Base-by-base conservation (phyloP, 2,888 invertebrate genomes). In the Hypselothyrea guttata region DNA sequence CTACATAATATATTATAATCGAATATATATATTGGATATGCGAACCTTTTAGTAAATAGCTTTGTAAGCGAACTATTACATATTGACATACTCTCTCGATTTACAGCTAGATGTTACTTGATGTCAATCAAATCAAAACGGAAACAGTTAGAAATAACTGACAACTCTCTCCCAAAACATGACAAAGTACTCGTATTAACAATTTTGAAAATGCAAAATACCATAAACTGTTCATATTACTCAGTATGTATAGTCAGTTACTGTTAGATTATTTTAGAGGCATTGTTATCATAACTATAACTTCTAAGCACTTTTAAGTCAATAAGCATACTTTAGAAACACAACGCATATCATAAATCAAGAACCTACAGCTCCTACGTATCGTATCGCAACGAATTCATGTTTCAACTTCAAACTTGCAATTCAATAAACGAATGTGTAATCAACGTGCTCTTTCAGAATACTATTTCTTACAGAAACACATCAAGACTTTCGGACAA, bases 281-380 rank as follows among this genome's bases (percentile, higher is more conserved):
- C 51, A 68, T 33, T 44, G 45, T 63, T 54, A 62, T 67, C 56
- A 51, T 67, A n/a, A n/a, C 57, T 52, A n/a, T n/a, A n/a, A n/a
- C 18, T 41, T 33, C 34, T 68, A 57, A 68, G 63, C 69, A 69
- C 53, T 40, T 16, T 28, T 53, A 63, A 67, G n/a, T 57, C 57
- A 60, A 27, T 68, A 83, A 58, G 33, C 72, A 68, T 83, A 79
- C 76, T 77, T 81, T 73, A 84, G 59, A 55, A 62, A 72, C 70
- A 52, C 66, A 60, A 74, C 42, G 78, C 78, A 78, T 78, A 78
- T 78, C 84, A 78, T 69, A 47, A 65, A 53, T 34, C 49, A 61
- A 44, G 38, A 53, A 56, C 18, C 5, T 16, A 15, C n/a, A 16
- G 35, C 59, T 67, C 63, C 53, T 70, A 58, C 77, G 62, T 63